A percentile compares a stretch with the other conserved stretches of the same genome.
These are phyloP conservation scores for Potorous gilbertii DNA, from an alignment of 2,797 vertebrate genomes.

Conservation along the genomic window DNA sequence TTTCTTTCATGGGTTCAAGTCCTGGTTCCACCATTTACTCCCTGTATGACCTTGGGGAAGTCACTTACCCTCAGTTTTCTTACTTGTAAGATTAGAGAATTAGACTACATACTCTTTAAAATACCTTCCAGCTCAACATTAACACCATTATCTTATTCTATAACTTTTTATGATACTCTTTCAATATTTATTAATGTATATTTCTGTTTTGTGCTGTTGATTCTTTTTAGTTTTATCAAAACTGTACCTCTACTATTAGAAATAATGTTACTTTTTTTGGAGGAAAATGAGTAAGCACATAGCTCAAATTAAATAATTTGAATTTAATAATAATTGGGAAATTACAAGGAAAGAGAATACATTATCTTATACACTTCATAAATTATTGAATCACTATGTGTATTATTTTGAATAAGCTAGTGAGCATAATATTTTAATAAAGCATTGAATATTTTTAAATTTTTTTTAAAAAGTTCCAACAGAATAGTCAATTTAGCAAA, in stretches of 20 bases:
- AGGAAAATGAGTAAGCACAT: slow-evolving; percentile 31
- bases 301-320: not conserved
- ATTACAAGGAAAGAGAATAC: not conserved
- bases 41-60: not conserved
- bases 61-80: not conserved
- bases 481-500: slow-evolving; percentile 40
- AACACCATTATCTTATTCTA: not conserved
- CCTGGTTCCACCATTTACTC: not conserved
- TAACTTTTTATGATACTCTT: not conserved
- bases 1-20: not conserved
- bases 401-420: not conserved
- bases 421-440: not conserved
- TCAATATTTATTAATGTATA: not conserved
- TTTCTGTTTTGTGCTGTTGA: not conserved
- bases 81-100: not conserved
- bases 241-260: not conserved
- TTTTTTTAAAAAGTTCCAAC: not conserved
- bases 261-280: slow-evolving; percentile 6
- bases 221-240: not conserved
- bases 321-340: not conserved
- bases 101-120: not conserved
- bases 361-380: not conserved
- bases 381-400: not conserved
- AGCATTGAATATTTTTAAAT: not conserved
- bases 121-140: not conserved